Conservation (phyloP, 2,113 vertebrate species). For the Sander vitreus region DNA sequence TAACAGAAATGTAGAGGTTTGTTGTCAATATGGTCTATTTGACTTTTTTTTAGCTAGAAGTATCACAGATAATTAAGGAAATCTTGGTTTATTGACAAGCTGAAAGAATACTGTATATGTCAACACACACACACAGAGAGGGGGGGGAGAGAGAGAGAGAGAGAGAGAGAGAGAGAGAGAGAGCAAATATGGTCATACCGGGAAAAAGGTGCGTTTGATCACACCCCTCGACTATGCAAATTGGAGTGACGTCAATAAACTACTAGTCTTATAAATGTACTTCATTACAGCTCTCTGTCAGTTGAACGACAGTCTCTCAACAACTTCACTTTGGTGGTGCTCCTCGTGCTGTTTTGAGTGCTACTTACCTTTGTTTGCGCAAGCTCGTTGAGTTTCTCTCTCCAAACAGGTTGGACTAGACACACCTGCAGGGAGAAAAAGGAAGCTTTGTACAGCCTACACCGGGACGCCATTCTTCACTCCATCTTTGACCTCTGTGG, state of each 20-base stretch:
- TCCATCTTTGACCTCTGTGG: slow-evolving; percentile 45
- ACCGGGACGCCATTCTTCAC: neutral
- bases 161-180: neutral
- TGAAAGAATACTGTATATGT: neutral
- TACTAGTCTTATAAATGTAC: slow-evolving; percentile 58
- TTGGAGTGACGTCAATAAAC: slow-evolving; percentile 60
- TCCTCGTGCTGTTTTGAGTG: slow-evolving; percentile 11
- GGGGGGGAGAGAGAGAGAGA: neutral
- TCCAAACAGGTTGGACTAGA: slow-evolving; percentile 78
- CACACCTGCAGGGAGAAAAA: slow-evolving; percentile 69
- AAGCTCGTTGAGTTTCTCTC: slow-evolving; percentile 20
- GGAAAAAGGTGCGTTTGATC: slow-evolving; percentile 44
- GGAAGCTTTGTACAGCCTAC: neutral
- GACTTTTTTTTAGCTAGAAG: neutral
- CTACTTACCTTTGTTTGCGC: slow-evolving; percentile 6
- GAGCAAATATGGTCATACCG: slow-evolving; percentile 72
- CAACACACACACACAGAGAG: neutral
- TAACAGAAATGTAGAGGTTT: neutral
- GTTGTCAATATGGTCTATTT: neutral
- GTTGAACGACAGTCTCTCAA: neutral
- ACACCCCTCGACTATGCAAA: slow-evolving; percentile 25
- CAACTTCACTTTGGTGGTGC: neutral
- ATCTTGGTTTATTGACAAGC: neutral
- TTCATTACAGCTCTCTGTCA: neutral
- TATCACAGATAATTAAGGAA: accelerated